Evolutionary conservation across 1,140 invertebrate genomes (phyloP), one percentile per base, ranked within the genome.

Genomic region (Saccostrea echinata): DNA sequence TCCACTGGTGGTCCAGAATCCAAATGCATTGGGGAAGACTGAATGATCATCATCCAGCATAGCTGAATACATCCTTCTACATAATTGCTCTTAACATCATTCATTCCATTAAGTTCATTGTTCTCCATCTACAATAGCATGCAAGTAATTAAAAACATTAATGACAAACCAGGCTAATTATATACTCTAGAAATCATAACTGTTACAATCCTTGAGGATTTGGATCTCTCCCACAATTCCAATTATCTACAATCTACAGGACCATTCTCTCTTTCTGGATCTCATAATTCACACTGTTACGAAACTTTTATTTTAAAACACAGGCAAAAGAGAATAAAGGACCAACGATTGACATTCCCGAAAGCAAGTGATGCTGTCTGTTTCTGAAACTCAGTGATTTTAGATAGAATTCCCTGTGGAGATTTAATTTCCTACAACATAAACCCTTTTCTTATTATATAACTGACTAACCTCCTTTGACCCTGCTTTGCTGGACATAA

Each of bases 21-120:
- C 21, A 83, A 27, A 4, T 8, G 51, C 61, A 87, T 71, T 1
- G 86, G 86, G 9, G 86, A 80, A 27, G 84, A 57, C n/a, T 87
- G 80, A 27, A 89, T 52, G 3, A 51, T 55, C 86, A 87, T 85
- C 13, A 87, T 76, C 86, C 86, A 89, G 27, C 88, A 89, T 11
- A 86, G 33, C 80, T 89, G 84, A 16, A 85, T 80, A 51, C 87
- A 88, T 9, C 83, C 43, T 21, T 84, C 51, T 18, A 84, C 27
- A 53, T 84, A 87, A 0, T 71, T 71, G 8, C 13, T n/a, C 27
- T 30, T 71, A 71, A 33, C 11, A 12, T 27, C 16, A 16, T 30
- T 71, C 35, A 43, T 43, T 43, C 35, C 35, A 24, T 33, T 27
- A 21, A 21, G 0, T 57, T 16, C 16, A 21, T 21, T 57, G 55